Evolutionary conservation across 2,888 invertebrate genomes (phyloP), one percentile per base, ranked within the genome.

Genomic region (Galeruca laticollis): DNA sequence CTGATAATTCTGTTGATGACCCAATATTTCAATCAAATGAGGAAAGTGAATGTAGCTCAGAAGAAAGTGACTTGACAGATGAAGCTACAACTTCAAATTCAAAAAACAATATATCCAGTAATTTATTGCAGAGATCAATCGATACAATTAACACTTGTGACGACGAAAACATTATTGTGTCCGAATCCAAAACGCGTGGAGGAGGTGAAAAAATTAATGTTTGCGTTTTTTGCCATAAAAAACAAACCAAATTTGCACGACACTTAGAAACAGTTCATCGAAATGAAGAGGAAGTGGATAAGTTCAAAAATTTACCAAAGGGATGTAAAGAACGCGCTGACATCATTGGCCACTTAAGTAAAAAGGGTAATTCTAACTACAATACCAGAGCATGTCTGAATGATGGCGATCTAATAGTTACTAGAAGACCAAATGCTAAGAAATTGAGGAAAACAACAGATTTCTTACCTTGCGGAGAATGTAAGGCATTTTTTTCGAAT

Each of bases 171-270:
- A 13, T 65, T 26, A 11, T 47, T 62, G 67, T 70, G 8, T 18
- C 37, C 18, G 20, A 26, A 62, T 62, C 70, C 1, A 51, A 57
- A 62, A 62, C 31, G 15, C 43, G 33, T 37, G 21, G 47, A 18
- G 67, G 62, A 9, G 62, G 40, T 35, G 40, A 70, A 51, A 70
- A 67, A 57, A n/a, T 21, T n/a, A 67, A 70, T 40, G 33, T 61
- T 67, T 67, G 62, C 33, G 35, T 51, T n/a, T 70, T 61, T 52
- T 70, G 70, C 37, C 11, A 59, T n/a, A 70, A 56, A 43, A 70
- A 66, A 52, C 67, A 70, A 62, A 49, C 21, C 11, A 70, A 70
- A 57, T 43, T 70, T 57, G 57, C 49, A 26, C 61, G 67, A 31
- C n/a, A n/a, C n/a, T 59, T 66, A 2, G 59, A 66, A 67, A 56